Percentiles rank a stretch among this genome's conserved stretches.
phyloP scores from a whole-genome alignment of 2,797 vertebrate species.

The Poecilia picta region DNA sequence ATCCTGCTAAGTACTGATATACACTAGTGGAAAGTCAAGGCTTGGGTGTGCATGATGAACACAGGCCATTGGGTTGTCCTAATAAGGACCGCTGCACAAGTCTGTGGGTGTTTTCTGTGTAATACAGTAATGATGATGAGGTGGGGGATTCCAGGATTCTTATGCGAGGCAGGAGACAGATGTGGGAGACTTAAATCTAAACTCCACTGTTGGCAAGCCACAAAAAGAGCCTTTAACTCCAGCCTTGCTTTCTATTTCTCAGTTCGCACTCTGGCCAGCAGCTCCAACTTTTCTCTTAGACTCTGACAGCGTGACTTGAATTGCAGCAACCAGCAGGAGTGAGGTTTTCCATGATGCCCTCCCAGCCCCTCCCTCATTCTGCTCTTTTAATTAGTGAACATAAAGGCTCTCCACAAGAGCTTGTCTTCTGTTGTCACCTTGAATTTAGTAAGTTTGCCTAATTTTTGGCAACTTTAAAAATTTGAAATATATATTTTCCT shows the following conservation, averaged over 20 bases:
- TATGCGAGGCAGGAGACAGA: constrained; percentile 72
- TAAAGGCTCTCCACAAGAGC: constrained; percentile 23
- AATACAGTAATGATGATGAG: constrained; percentile 60
- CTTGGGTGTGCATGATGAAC: constrained; percentile 13
- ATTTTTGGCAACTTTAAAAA: not conserved
- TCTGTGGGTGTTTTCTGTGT: constrained; percentile 35
- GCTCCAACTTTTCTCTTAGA: constrained; percentile 56
- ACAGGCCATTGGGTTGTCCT: not conserved
- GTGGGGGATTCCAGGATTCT: constrained; percentile 74
- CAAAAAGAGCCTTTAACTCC: constrained; percentile 68
- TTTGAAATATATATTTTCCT: not conserved
- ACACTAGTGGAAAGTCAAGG: not conserved
- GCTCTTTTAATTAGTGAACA: constrained; percentile 23
- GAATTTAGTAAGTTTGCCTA: not conserved
- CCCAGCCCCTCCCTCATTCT: constrained; percentile 39
- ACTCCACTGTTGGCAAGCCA: constrained; percentile 69
- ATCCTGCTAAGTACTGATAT: not conserved
- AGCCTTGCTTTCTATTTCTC: constrained; percentile 68
- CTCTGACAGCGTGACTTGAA: constrained; percentile 54
- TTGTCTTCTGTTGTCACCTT: constrained; percentile 12
- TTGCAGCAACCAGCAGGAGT: constrained; percentile 42
- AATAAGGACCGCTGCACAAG: not conserved
- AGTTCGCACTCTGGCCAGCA: constrained; percentile 52
- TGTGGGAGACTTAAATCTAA: constrained; percentile 76
- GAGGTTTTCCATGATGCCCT: constrained; percentile 51